A percentile compares a stretch with the other conserved stretches of the same genome.
Conservation (phyloP, 2,797 vertebrate species). For the Thunnus albacares region DNA sequence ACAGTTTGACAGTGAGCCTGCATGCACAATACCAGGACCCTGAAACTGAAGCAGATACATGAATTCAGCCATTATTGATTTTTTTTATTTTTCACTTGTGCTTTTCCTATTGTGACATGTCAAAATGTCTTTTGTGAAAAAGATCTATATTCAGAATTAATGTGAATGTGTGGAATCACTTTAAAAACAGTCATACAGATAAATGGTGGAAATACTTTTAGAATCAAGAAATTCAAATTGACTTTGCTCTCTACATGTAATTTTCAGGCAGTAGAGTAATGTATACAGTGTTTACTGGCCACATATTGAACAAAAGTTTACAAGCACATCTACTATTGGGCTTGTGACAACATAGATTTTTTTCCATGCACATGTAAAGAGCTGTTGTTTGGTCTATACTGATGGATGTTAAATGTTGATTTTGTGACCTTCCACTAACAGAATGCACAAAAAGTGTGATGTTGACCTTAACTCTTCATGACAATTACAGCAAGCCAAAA, state of each 20-base stretch:
- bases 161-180: constrained; percentile 26
- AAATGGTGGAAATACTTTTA: constrained; percentile 44
- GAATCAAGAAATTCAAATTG: constrained; percentile 42
- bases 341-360: constrained; percentile 15
- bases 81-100: constrained; percentile 7
- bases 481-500: not conserved
- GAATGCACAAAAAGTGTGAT: not conserved
- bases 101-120: not conserved
- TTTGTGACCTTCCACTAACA: constrained; percentile 7
- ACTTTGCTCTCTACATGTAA: constrained; percentile 38
- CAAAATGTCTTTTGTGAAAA: constrained; percentile 7
- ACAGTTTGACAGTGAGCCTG: not conserved
- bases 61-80: constrained; percentile 11
- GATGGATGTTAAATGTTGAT: constrained; percentile 3
- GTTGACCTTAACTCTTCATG: not conserved
- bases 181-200: constrained; percentile 41
- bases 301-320: constrained; percentile 14
- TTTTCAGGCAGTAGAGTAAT: constrained; percentile 8
- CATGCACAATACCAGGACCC: constrained; percentile 37
- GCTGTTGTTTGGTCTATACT: constrained; percentile 9
- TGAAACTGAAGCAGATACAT: constrained; percentile 33
- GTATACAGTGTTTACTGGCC: constrained; percentile 20
- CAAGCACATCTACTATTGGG: constrained; percentile 34
- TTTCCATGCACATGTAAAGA: constrained; percentile 42
- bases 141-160: not conserved